Evolutionary conservation across 2,113 vertebrate genomes (phyloP), one percentile per base, ranked within the genome.

Genomic region (Daphoenositta chrysoptera): DNA sequence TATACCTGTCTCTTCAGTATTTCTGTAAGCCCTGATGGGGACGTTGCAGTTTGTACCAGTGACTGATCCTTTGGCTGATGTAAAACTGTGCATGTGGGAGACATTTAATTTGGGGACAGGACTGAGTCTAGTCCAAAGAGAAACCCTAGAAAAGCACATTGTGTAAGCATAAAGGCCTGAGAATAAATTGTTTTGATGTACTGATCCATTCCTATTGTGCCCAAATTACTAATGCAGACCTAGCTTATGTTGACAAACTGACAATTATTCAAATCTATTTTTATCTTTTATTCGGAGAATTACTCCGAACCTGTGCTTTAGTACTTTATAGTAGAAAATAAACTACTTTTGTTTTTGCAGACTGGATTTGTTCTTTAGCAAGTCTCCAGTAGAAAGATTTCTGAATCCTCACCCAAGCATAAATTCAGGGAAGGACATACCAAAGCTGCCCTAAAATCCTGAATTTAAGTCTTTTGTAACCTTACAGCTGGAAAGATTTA

Each of bases 401-500:
- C 61, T 17, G 45, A 81, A 39, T 80, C 91, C 75, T 90, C 83
- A 80, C 24, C 71, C 89, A 89, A 9, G 24, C 30, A 48, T 15
- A 33, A 45, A 24, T 75, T 76, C 69, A 89, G 95, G 91, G 93
- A 97, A 94, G 56, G 83, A 82, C 80, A 75, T 76, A 73, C 66
- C 56, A 51, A 90, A 95, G 68, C 83, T 93, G 75, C 91, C 72
- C 58, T 90, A 54, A 92, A 92, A 92, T 57, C 84, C 82, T 84
- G 83, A 53, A 84, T 22, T 85, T 72, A 60, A 90, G 37, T 82
- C 13, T 82, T 91, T 76, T 77, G 26, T 50, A 83, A 91, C 78
- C 77, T 72, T 84, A 33, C 63, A 76, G 75, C 64, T 96, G 96
- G 96, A 95, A 97, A 97, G 89, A 97, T 87, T 94, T 97, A 96